phyloP scores from a whole-genome alignment of 2,888 invertebrate species.

The Odontomyia ornata region DNA sequence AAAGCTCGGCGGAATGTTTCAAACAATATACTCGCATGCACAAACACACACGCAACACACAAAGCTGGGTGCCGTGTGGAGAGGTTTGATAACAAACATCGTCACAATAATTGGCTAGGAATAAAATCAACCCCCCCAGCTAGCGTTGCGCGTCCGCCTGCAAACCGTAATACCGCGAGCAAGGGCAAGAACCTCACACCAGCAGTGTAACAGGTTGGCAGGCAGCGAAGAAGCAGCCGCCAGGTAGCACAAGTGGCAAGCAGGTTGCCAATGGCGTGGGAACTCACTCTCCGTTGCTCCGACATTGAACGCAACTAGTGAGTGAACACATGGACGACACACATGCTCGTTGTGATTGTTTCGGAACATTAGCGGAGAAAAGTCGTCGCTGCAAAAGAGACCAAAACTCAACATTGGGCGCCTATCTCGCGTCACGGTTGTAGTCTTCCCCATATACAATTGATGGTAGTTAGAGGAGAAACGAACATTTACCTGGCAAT shows the following conservation, averaged over 20 bases:
- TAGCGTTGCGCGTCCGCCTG: conserved; percentile 47
- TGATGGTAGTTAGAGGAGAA: not conserved
- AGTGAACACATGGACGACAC: conserved; percentile 46
- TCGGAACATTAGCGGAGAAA: conserved; percentile 9
- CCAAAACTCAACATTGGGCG: not conserved
- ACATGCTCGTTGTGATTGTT: not conserved
- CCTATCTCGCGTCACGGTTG: not conserved
- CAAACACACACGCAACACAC: not conserved
- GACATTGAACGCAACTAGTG: conserved; percentile 49
- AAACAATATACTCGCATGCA: not conserved
- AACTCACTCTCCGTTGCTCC: not conserved
- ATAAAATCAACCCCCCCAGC: conserved; percentile 44
- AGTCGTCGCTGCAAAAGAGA: not conserved
- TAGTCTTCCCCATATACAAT: no score
- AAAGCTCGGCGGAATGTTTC: not conserved
- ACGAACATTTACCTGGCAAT: not conserved
- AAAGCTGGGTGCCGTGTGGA: no score
- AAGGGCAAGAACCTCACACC: conserved; percentile 54
- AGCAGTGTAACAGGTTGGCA: conserved; percentile 53
- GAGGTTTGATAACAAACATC: conserved; percentile 13
- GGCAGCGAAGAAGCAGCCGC: not conserved
- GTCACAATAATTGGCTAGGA: conserved; percentile 4
- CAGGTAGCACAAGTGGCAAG: conserved; percentile 22
- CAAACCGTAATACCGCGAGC: conserved; percentile 50
- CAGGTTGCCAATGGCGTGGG: conserved; percentile 5